Evolutionary conservation across 2,113 vertebrate species (phyloP).

Genomic region (Tupaia tana): DNA sequence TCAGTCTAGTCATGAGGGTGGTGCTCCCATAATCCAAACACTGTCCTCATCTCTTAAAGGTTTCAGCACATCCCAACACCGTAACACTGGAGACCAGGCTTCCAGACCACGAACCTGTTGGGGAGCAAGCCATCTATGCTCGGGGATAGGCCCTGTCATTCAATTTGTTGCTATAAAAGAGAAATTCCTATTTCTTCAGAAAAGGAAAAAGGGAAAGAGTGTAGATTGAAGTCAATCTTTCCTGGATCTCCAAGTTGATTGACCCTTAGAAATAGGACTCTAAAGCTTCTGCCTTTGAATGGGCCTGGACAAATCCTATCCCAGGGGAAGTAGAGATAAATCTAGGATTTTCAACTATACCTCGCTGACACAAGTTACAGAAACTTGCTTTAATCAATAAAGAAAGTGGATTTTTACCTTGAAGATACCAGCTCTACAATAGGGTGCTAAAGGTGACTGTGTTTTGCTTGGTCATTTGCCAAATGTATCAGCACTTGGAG

Average conservation of each 20-base stretch:
- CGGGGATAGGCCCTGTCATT: not conserved
- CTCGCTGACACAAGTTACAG: not conserved
- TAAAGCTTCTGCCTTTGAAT: not conserved
- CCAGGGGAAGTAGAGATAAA: not conserved
- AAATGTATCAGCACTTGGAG: not conserved
- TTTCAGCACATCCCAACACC: too few species aligned
- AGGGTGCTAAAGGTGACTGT: not conserved
- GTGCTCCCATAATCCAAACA: too few species aligned
- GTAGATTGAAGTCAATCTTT: not conserved
- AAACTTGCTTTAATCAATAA: slow-evolving; percentile 15
- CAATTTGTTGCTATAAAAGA: not conserved
- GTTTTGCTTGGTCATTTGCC: slow-evolving; percentile 54
- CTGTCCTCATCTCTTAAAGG: too few species aligned
- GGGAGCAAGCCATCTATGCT: not conserved
- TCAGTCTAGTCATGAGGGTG: too few species aligned
- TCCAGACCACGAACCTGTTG: too few species aligned
- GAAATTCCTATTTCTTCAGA: not conserved
- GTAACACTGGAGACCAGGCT: too few species aligned
- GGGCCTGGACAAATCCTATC: not conserved
- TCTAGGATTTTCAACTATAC: not conserved
- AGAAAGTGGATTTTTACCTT: slow-evolving; percentile 33
- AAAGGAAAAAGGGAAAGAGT: not conserved
- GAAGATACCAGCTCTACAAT: not conserved
- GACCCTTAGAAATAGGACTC: slow-evolving; percentile 14
- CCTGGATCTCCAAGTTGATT: not conserved